Conservation (phyloP, 1,140 invertebrate species). For the Tetramorium alpestre region DNA sequence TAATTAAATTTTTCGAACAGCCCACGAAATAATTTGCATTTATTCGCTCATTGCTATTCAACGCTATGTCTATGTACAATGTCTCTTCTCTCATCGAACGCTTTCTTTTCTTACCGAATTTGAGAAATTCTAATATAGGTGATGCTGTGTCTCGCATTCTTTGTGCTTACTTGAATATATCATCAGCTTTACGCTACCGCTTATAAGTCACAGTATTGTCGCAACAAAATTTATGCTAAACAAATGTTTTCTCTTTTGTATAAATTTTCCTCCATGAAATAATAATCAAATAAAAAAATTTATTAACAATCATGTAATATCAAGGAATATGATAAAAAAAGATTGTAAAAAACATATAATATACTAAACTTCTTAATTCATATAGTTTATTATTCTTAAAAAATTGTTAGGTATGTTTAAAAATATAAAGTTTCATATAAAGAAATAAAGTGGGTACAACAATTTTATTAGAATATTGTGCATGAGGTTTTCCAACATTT, state of each 20-base stretch:
- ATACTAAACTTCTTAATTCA: neutral
- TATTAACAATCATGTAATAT: neutral
- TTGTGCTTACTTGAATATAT: neutral
- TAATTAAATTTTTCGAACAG: constrained; percentile 59
- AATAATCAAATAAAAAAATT: constrained; percentile 1
- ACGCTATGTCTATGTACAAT: constrained; percentile 34
- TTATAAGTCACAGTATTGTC: neutral
- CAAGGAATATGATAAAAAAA: neutral
- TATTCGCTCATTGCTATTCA: constrained; percentile 54
- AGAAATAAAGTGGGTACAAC: neutral
- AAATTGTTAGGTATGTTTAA: constrained; percentile 5
- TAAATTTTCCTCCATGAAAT: neutral
- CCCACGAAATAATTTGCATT: constrained; percentile 51
- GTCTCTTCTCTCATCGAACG: constrained; percentile 14
- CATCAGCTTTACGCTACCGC: neutral
- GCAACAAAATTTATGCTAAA: neutral
- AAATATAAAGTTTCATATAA: neutral
- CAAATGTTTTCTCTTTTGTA: neutral
- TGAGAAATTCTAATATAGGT: constrained; percentile 25
- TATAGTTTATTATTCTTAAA: neutral
- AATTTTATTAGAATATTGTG: neutral
- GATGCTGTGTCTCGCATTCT: neutral
- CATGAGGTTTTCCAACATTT: constrained; percentile 21
- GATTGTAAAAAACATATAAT: neutral
- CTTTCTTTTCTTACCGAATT: constrained; percentile 18